Base-by-base conservation (phyloP, 2,113 vertebrate species). In the Morone chrysops region DNA sequence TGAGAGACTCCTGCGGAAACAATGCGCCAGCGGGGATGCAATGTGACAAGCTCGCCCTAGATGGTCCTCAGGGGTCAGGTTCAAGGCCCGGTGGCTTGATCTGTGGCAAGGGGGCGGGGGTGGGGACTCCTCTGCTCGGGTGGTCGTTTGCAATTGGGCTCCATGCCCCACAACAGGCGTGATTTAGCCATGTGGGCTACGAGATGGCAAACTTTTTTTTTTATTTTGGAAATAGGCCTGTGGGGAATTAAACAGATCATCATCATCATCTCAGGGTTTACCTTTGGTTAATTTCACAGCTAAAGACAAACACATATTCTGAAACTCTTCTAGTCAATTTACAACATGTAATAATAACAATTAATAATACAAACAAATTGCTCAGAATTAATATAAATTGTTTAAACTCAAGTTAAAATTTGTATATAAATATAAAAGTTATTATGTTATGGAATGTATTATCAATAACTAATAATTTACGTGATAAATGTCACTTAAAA, bases 41-140 rank as follows among this genome's bases (percentile, higher is more conserved):
- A 67, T 68, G 83, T 88, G 90, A 82, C 86, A 74, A 72, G 73
- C 72, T 85, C 63, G 79, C 43, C 85, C 84, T 83, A 40, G 87
- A 89, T 92, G 89, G 75, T 82, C 86, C 81, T 13, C 38, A 82
- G 57, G 88, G 93, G 88, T 93, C 93, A 94, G 93, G 94, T 94
- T 94, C 94, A 94, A 93, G 91, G 90, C 92, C 92, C 87, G 56
- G 60, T 70, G 89, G 78, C 82, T 87, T 81, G 84, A 89, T 91
- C 88, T 86, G 75, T 89, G 92, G 80, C 89, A 65, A 43, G 61
- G 71, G 45, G 83, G 66, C 43, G 67, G 71, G 47, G 83, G 63
- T 31, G 31, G 31, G 31, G 25, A 36, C 69, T 71, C 57, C 67
- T 70, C 80, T 86, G 81, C 86, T 89, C 83, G 18, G 93, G 90